These are phyloP conservation scores for Salvelinus alpinus DNA, from an alignment of 2,113 vertebrate species.

Conservation along the genomic window DNA sequence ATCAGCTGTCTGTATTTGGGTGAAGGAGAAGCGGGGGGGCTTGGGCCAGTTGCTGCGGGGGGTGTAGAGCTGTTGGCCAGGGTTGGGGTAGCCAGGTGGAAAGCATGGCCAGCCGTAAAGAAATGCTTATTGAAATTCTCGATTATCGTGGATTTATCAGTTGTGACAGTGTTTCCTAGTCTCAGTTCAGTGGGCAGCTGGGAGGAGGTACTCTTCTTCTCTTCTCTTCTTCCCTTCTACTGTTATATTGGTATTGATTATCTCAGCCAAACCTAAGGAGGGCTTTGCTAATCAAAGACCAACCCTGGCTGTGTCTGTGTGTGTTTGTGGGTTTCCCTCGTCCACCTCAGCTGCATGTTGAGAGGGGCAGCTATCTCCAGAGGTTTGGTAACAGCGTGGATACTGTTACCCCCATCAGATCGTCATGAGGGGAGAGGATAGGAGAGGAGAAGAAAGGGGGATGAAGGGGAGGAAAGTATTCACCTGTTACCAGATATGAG, in stretches of 20 bases:
- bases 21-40: too few relatives aligned
- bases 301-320: constrained; percentile 31
- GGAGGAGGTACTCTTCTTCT: too few relatives aligned
- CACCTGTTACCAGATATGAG: constrained; percentile 40
- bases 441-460: constrained; percentile 2
- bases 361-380: constrained; percentile 62
- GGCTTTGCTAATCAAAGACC: constrained; percentile 14
- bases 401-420: constrained; percentile 55
- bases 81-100: too few relatives aligned
- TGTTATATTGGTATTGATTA: constrained; percentile 59
- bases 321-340: constrained; percentile 38
- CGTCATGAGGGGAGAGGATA: background rate
- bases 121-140: too few relatives aligned
- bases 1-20: too few relatives aligned
- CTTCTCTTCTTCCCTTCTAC: constrained; percentile 25
- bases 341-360: constrained; percentile 54
- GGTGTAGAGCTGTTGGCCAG: too few relatives aligned
- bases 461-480: constrained; percentile 35
- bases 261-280: constrained; percentile 38
- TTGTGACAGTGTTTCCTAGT: too few relatives aligned
- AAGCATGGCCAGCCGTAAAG: too few relatives aligned
- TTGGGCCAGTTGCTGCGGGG: too few relatives aligned
- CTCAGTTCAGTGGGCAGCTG: too few relatives aligned
- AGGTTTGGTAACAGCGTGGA: constrained; percentile 60
- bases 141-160: too few relatives aligned